Conservation (phyloP, 2,888 invertebrate species). For the Apamea crenata region DNA sequence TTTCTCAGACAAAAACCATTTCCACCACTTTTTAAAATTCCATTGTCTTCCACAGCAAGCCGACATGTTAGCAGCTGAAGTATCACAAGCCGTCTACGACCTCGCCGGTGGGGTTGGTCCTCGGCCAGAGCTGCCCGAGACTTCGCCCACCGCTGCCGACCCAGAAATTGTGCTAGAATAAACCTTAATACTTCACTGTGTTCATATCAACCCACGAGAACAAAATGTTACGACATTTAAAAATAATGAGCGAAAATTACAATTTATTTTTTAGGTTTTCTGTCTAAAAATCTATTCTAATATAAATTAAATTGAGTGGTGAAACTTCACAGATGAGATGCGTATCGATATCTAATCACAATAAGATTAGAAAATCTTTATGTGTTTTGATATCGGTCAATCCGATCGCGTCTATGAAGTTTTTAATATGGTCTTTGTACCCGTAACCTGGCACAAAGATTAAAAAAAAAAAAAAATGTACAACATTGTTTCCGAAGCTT, state of each 20-base stretch:
- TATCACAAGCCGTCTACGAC: conserved; percentile 94
- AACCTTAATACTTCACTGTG: neutral
- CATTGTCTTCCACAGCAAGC: conserved; percentile 87
- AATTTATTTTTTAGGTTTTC: conserved; percentile 11
- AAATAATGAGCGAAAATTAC: conserved; percentile 20
- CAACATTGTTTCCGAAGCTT: too few relatives aligned
- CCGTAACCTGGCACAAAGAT: too few relatives aligned
- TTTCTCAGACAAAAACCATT: neutral
- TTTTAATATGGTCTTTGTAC: too few relatives aligned
- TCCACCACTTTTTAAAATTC: neutral
- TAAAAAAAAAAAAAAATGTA: too few relatives aligned
- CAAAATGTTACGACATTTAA: conserved; percentile 37
- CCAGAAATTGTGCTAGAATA: neutral
- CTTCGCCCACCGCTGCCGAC: neutral
- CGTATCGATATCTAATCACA: neutral
- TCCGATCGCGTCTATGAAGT: too few relatives aligned
- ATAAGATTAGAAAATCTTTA: too few relatives aligned
- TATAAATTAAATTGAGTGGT: neutral
- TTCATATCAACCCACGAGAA: conserved; percentile 44
- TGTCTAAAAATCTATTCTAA: conserved; percentile 27
- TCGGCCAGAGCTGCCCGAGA: conserved; percentile 84
- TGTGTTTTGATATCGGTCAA: too few relatives aligned
- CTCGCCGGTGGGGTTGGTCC: conserved; percentile 95
- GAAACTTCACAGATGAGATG: neutral
- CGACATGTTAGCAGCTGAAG: conserved; percentile 93